Evolutionary conservation across 2,888 invertebrate genomes (phyloP), one percentile per base, ranked within the genome.

Genomic region (Spisula subtruncata): DNA sequence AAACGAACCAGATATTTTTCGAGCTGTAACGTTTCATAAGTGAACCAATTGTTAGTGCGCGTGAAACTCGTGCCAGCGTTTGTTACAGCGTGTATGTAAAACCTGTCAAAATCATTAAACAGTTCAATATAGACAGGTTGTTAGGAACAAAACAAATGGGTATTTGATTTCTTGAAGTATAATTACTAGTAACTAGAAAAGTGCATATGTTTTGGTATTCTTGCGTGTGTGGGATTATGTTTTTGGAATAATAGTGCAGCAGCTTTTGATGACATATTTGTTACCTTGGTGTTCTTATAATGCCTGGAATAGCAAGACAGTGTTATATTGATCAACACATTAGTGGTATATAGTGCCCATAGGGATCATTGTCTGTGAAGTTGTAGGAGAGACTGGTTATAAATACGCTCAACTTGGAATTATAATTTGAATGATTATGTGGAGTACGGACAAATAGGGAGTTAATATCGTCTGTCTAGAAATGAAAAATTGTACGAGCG

Each of bases 111-210:
- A n/a, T 66, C n/a, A 25, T 66, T 66, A 66, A 66, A 66, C 10
- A n/a, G 60, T 25, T 25, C n/a, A 2, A 25, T 66, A 25, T 66
- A 66, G 60, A n/a, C 60, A 25, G 60, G 60, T 66, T 66, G 60
- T 25, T 66, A 25, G 10, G 60, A 66, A 66, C 60, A 66, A 66
- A 66, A 66, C 60, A 25, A 66, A 66, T 66, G 0, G 51, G 60
- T n/a, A 25, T 66, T 66, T 66, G 25, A 66, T 66, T 25, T 25
- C n/a, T 66, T n/a, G 60, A 25, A 25, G 60, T 66, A 25, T 66
- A 66, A 66, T 66, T 25, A n/a, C n/a, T n/a, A n/a, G n/a, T n/a
- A 66, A 66, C 60, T 25, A 25, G 25, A n/a, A 66, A 66, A 66
- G 60, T 66, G 25, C 60, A 66, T 6, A 25, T 66, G 60, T 66